phyloP scores from a whole-genome alignment of 2,888 invertebrate species.

The Fragum whitleyi region DNA sequence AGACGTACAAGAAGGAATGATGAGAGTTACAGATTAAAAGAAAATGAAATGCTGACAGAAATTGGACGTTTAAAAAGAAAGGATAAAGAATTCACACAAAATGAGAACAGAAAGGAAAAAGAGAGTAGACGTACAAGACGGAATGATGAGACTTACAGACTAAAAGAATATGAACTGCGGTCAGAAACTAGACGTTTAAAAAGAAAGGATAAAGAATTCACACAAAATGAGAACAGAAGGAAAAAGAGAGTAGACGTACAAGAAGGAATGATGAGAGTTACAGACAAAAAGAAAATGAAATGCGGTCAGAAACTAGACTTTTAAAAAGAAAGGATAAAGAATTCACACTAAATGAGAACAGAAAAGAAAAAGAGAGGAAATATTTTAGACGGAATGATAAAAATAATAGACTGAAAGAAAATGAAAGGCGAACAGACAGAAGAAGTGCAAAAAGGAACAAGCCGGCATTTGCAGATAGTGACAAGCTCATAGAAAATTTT shows the following conservation, averaged over 20 bases:
- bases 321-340: slow-evolving; percentile 10
- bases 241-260: slow-evolving; percentile 4
- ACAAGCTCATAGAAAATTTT: slow-evolving; percentile 25
- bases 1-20: slow-evolving; percentile 4
- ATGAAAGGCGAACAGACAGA: slow-evolving; percentile 1
- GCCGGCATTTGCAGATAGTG: neutral
- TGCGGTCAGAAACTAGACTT: neutral
- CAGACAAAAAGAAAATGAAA: neutral
- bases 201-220: slow-evolving; percentile 2
- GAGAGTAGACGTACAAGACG: neutral
- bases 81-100: neutral
- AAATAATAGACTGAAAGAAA: neutral
- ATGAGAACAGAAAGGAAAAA: neutral
- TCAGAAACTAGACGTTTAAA: neutral
- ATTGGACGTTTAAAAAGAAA: slow-evolving; percentile 7
- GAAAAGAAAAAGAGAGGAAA: neutral
- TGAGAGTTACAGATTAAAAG: slow-evolving; percentile 1
- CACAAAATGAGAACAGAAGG: neutral
- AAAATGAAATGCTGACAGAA: neutral
- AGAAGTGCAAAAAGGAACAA: neutral
- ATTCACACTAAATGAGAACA: neutral
- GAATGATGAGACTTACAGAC: slow-evolving; percentile 11
- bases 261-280: slow-evolving; percentile 5
- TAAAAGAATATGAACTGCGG: neutral
- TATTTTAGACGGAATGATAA: neutral